Evolutionary conservation across 1,140 invertebrate species (phyloP).

Genomic region (Cydia pomonella): DNA sequence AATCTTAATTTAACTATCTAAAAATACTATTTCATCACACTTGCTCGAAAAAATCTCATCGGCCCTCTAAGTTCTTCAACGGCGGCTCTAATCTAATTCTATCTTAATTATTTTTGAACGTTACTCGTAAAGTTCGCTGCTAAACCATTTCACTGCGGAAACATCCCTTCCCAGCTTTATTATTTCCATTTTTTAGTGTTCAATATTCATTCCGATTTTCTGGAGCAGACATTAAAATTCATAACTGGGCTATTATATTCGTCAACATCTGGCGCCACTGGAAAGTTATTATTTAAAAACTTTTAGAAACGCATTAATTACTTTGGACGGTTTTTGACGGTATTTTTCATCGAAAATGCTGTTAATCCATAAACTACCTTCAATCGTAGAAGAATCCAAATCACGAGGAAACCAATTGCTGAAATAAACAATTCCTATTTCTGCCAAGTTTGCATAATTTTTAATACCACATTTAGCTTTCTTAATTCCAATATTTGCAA

Average conservation of each 20-base stretch:
- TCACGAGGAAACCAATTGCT: background rate
- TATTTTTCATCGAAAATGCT: constrained; percentile 3
- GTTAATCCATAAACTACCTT: background rate
- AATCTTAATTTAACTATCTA: too few species aligned
- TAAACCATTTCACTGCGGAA: constrained; percentile 55
- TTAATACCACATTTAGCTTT: too few species aligned
- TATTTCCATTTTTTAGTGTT: constrained; percentile 67
- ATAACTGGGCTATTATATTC: constrained; percentile 71
- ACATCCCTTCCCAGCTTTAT: constrained; percentile 65
- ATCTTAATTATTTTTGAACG: constrained; percentile 61
- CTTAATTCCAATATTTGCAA: too few species aligned
- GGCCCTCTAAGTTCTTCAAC: constrained; percentile 28
- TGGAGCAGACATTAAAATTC: constrained; percentile 72
- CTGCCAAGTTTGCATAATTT: too few species aligned
- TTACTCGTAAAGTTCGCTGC: constrained; percentile 50
- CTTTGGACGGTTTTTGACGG: constrained; percentile 46
- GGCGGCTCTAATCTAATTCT: constrained; percentile 54
- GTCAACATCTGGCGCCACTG: constrained; percentile 72
- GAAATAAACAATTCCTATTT: too few species aligned
- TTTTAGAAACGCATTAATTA: constrained; percentile 69
- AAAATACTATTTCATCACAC: too few species aligned
- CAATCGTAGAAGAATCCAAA: background rate
- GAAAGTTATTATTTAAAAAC: constrained; percentile 64
- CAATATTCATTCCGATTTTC: constrained; percentile 73
- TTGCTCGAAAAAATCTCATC: too few species aligned